Evolutionary conservation across 2,888 invertebrate species (phyloP).

Genomic region (Chymomyza caudatula): DNA sequence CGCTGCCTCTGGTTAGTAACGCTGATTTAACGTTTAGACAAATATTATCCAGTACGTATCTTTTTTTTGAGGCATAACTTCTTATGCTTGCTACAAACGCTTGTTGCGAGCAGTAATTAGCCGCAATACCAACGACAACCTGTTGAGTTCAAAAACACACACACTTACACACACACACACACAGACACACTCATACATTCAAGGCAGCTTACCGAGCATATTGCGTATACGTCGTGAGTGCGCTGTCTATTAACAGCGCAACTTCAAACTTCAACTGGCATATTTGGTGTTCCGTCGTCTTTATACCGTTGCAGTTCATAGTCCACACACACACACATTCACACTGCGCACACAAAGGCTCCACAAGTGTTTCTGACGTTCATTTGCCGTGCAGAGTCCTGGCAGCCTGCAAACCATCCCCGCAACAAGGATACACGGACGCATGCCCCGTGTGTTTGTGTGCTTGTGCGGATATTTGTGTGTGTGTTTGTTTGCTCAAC

Average conservation of each 20-base stretch:
- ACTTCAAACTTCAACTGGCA: constrained; percentile 26
- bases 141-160: constrained; percentile 2
- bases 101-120: constrained; percentile 42
- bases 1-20: too few relatives aligned
- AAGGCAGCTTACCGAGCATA: not conserved
- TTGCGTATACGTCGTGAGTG: constrained; percentile 59
- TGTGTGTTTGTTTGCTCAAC: not conserved
- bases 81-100: constrained; percentile 24
- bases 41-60: too few relatives aligned
- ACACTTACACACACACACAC: constrained; percentile 8
- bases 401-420: not conserved
- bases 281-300: not conserved
- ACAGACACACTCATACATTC: not conserved
- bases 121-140: constrained; percentile 2
- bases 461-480: constrained; percentile 2
- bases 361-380: constrained; percentile 61
- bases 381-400: constrained; percentile 20
- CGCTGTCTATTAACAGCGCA: constrained; percentile 23
- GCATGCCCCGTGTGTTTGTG: not conserved
- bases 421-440: too few relatives aligned
- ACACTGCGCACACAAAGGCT: constrained; percentile 20
- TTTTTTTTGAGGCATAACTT: too few relatives aligned
- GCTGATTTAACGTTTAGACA: too few relatives aligned
- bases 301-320: not conserved
- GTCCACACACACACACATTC: not conserved